These are phyloP conservation scores for Perca schrenkii DNA, from an alignment of 2,113 vertebrate species.

Conservation along the genomic window DNA sequence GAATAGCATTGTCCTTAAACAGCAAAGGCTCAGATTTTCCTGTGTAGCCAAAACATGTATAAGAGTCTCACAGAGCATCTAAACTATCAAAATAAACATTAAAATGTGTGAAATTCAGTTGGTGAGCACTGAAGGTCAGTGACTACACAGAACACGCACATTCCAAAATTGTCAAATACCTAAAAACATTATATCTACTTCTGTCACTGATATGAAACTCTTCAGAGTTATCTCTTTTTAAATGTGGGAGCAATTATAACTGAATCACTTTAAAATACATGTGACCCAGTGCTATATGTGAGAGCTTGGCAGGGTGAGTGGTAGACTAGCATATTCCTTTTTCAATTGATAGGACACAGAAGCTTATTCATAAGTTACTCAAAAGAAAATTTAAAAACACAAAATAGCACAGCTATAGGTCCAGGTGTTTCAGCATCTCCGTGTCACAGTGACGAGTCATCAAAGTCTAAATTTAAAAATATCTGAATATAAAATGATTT, in stretches of 20 bases:
- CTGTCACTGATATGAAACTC: conserved; percentile 33
- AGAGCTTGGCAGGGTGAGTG: conserved; percentile 46
- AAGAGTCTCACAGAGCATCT: conserved; percentile 22
- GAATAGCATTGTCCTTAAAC: conserved; percentile 32
- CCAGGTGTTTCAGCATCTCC: conserved; percentile 74
- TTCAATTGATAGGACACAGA: conserved; percentile 45
- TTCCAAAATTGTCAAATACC: conserved; percentile 34
- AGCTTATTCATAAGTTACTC: conserved; percentile 70
- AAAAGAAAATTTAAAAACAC: conserved; percentile 55
- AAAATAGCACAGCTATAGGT: conserved; percentile 74
- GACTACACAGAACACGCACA: conserved; percentile 41
- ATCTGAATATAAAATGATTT: conserved; percentile 58
- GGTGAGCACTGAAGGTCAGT: conserved; percentile 6
- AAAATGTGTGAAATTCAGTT: conserved; percentile 37
- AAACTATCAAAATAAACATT: conserved; percentile 18
- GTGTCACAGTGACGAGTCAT: conserved; percentile 76
- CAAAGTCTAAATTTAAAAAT: conserved; percentile 47
- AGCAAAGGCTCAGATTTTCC: conserved; percentile 59
- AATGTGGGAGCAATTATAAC: conserved; percentile 31
- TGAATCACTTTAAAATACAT: conserved; percentile 16
- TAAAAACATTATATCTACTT: conserved; percentile 49
- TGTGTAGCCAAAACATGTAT: conserved; percentile 18
- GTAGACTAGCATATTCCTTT: conserved; percentile 41
- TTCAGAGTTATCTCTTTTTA: conserved; percentile 28
- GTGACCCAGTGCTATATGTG: conserved; percentile 32